Evolutionary conservation across 2,797 vertebrate species (phyloP).

Genomic region (Phoebastria nigripes): DNA sequence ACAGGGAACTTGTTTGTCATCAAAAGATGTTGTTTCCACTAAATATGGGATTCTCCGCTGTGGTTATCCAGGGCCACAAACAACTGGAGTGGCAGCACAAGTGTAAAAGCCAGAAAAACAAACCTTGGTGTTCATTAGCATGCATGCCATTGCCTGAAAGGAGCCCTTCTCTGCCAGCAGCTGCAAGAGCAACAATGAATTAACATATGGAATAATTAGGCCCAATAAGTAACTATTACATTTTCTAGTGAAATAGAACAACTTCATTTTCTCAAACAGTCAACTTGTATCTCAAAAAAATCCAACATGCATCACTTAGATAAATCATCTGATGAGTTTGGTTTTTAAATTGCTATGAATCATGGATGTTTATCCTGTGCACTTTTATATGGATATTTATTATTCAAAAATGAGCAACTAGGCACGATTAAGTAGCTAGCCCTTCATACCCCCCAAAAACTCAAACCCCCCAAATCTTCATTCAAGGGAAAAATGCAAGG

Average conservation of each 20-base stretch:
- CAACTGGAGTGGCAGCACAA: constrained; percentile 10
- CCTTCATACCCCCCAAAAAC: not conserved
- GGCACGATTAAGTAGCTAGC: not conserved
- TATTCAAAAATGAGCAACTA: not conserved
- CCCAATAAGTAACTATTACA: not conserved
- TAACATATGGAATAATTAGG: constrained; percentile 6
- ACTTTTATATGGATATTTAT: not conserved
- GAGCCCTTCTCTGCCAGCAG: constrained; percentile 7
- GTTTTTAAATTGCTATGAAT: not conserved
- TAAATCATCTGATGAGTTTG: not conserved
- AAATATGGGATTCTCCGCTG: constrained; percentile 11
- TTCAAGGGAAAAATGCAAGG: not conserved
- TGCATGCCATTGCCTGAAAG: not conserved
- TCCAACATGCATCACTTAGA: not conserved
- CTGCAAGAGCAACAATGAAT: not conserved
- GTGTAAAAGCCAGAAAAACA: constrained; percentile 6
- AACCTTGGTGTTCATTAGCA: constrained; percentile 22
- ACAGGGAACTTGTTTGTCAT: constrained; percentile 55
- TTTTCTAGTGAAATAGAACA: not conserved
- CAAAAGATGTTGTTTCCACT: constrained; percentile 33
- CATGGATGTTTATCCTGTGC: not conserved
- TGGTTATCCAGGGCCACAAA: constrained; percentile 8
- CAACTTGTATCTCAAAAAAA: constrained; percentile 9
- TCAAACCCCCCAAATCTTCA: not conserved
- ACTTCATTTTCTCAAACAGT: not conserved